Percentiles rank a stretch among this genome's conserved stretches.
phyloP scores from a whole-genome alignment of 2,888 invertebrate species.

The Ectemnius lituratus region DNA sequence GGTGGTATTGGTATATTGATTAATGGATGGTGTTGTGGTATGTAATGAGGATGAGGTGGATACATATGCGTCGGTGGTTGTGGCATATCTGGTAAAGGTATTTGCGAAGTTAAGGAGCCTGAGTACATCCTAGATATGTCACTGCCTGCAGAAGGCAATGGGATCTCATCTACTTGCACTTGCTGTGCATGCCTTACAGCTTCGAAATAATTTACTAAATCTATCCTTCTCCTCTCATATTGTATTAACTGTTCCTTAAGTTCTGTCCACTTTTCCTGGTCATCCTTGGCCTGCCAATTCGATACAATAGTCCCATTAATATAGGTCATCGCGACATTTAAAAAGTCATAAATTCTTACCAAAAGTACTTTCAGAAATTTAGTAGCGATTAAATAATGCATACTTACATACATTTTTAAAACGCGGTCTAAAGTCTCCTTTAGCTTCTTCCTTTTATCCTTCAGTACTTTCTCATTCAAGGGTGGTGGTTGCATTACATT shows the following conservation, averaged over 20 bases:
- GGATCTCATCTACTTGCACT: slow-evolving; percentile 97
- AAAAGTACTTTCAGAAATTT: slow-evolving; percentile 40
- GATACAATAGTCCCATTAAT: slow-evolving; percentile 3
- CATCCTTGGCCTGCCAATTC: slow-evolving; percentile 90
- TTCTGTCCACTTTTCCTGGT: slow-evolving; percentile 95
- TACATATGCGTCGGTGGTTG: slow-evolving; percentile 73
- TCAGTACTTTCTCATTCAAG: slow-evolving; percentile 96
- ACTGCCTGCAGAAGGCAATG: slow-evolving; percentile 84
- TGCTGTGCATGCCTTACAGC: slow-evolving; percentile 97
- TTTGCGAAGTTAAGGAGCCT: slow-evolving; percentile 80
- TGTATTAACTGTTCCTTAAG: slow-evolving; percentile 94
- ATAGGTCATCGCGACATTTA: neutral
- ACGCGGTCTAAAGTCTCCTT: slow-evolving; percentile 97
- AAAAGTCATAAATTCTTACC: slow-evolving; percentile 39
- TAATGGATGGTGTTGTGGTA: slow-evolving; percentile 77
- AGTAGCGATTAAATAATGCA: slow-evolving; percentile 30
- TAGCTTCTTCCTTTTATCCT: slow-evolving; percentile 97
- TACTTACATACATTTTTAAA: slow-evolving; percentile 96
- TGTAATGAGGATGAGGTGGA: slow-evolving; percentile 71
- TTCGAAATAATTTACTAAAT: slow-evolving; percentile 94
- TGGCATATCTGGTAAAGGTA: slow-evolving; percentile 80
- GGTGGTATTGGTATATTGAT: slow-evolving; percentile 81
- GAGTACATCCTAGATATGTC: slow-evolving; percentile 71
- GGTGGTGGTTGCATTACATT: slow-evolving; percentile 97
- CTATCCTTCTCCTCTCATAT: slow-evolving; percentile 92